These are phyloP conservation scores for Montipora foliosa DNA, from an alignment of 64 coral and sea anemone genomes.

Conservation along the genomic window DNA sequence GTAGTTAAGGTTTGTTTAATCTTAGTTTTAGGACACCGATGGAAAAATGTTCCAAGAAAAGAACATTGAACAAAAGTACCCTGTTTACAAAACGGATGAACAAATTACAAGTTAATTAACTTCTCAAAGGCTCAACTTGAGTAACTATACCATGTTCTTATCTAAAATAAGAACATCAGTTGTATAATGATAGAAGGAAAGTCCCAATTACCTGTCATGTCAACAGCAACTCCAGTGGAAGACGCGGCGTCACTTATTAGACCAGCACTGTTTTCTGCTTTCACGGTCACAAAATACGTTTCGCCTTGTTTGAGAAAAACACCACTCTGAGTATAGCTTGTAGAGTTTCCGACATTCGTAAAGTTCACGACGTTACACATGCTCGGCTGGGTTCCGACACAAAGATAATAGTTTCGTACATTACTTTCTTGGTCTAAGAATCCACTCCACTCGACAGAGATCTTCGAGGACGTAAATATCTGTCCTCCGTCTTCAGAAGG, in stretches of 20 bases:
- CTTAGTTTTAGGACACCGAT: too few relatives aligned
- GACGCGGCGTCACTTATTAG: slow-evolving; percentile 66
- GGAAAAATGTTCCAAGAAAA: too few relatives aligned
- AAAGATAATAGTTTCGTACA: slow-evolving; percentile 70
- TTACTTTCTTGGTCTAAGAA: slow-evolving; percentile 86
- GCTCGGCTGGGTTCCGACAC: slow-evolving; percentile 73
- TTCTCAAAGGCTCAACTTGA: too few relatives aligned
- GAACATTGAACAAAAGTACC: too few relatives aligned
- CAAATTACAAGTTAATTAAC: too few relatives aligned
- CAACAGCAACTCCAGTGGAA: slow-evolving; percentile 81
- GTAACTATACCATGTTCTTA: too few relatives aligned
- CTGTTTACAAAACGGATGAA: too few relatives aligned
- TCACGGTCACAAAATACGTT: slow-evolving; percentile 58
- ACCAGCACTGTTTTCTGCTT: slow-evolving; percentile 55
- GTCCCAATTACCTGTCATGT: slow-evolving; percentile 75
- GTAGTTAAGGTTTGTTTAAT: too few relatives aligned
- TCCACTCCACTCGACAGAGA: slow-evolving; percentile 74
- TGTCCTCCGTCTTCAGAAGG: neutral
- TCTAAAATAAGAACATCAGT: too few relatives aligned
- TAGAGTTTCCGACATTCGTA: slow-evolving; percentile 47
- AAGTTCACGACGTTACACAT: slow-evolving; percentile 65
- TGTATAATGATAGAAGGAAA: neutral
- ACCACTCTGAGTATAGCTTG: slow-evolving; percentile 18
- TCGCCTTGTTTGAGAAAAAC: neutral
- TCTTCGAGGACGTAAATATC: slow-evolving; percentile 50